Evolutionary conservation across 30 jellyfish, hydroid and myxozoan species (phyloP).

Genomic region (Hydractinia symbiolongicarpus): DNA sequence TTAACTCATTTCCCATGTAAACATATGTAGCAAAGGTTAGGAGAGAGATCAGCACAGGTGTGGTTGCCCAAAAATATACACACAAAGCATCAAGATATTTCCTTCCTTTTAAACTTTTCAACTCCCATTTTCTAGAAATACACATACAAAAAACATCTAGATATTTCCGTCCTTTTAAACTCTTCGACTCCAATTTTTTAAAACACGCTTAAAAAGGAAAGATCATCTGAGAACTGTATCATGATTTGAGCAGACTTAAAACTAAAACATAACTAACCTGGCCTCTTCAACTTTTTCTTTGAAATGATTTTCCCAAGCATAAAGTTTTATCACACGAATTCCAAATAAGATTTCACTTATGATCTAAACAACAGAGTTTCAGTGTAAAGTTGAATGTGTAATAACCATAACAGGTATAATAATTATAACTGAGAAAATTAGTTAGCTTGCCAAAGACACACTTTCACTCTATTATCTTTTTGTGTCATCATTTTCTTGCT

Average conservation of each 20-base stretch:
- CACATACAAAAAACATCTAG: slow-evolving; percentile 91
- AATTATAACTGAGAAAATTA: background rate
- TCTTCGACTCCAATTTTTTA: slow-evolving; percentile 55
- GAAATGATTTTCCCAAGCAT: slow-evolving; percentile 88
- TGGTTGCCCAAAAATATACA: slow-evolving; percentile 97
- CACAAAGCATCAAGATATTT: slow-evolving; percentile 95
- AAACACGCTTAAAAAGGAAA: background rate
- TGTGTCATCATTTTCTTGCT: slow-evolving; percentile 71
- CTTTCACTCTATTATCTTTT: slow-evolving; percentile 93
- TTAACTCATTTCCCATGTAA: slow-evolving; percentile 59
- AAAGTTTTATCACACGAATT: slow-evolving; percentile 69
- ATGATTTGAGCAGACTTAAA: background rate
- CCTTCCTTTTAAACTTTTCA: slow-evolving; percentile 67
- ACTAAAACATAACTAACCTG: slow-evolving; percentile 38
- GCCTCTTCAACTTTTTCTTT: slow-evolving; percentile 36
- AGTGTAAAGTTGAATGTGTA: background rate
- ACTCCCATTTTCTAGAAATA: slow-evolving; percentile 57
- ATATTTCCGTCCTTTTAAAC: slow-evolving; percentile 83
- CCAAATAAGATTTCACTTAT: slow-evolving; percentile 80
- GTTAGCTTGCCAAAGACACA: background rate
- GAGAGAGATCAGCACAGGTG: slow-evolving; percentile 88
- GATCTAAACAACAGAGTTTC: slow-evolving; percentile 30
- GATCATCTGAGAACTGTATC: background rate
- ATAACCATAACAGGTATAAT: background rate
- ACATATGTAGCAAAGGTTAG: slow-evolving; percentile 78